These are phyloP conservation scores for Melopsittacus undulatus DNA, from an alignment of 2,797 vertebrate species.

Conservation along the genomic window DNA sequence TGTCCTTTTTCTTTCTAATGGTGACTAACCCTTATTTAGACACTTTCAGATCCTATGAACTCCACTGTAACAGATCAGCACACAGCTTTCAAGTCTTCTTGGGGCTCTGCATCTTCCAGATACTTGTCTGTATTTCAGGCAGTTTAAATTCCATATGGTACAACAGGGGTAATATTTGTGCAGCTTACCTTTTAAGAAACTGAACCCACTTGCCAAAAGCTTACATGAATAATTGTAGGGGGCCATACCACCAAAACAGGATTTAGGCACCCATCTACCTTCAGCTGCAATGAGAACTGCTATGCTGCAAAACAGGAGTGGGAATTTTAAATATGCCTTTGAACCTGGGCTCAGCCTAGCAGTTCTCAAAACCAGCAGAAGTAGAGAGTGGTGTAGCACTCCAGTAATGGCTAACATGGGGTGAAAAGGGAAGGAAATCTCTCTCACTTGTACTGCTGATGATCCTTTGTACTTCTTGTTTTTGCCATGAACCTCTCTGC, in stretches of 20 bases:
- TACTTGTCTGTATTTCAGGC: not conserved
- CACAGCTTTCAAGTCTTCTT: not conserved
- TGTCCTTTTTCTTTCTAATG: not conserved
- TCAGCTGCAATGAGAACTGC: not conserved
- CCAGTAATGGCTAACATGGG: not conserved
- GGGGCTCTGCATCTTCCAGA: not conserved
- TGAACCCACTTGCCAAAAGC: not conserved
- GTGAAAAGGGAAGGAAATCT: not conserved
- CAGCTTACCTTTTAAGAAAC: not conserved
- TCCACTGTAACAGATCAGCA: not conserved
- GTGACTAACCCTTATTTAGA: not conserved
- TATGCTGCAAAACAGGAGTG: accelerated
- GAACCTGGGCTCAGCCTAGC: not conserved
- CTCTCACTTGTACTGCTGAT: slow-evolving; percentile 96
- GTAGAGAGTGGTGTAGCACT: accelerated
- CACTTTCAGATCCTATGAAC: not conserved
- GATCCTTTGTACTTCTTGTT: slow-evolving; percentile 97
- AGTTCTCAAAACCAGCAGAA: not conserved
- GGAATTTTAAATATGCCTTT: not conserved
- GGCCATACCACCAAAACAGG: not conserved
- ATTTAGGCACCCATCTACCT: not conserved
- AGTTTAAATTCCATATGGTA: not conserved
- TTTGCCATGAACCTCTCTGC: slow-evolving; percentile 99
- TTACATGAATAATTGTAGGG: not conserved
- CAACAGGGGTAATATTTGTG: not conserved